These are phyloP conservation scores for Penelope pileata DNA, from an alignment of 2,113 vertebrate species.

Conservation along the genomic window DNA sequence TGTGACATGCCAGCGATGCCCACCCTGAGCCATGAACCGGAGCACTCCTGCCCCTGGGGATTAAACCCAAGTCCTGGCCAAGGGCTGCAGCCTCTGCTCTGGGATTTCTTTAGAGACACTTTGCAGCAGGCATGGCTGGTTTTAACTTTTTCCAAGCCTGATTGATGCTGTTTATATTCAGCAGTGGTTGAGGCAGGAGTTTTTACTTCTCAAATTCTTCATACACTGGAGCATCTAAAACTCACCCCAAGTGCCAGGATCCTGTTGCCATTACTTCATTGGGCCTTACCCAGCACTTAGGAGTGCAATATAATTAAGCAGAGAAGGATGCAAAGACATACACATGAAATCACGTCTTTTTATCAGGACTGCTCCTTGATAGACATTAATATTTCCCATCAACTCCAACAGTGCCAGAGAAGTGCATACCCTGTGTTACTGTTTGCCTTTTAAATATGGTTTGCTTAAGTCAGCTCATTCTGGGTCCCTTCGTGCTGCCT, in stretches of 20 bases:
- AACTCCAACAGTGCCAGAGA: neutral
- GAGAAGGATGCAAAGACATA: neutral
- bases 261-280: neutral
- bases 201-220: neutral
- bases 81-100: neutral
- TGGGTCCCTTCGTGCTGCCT: slow-evolving; percentile 70
- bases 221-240: neutral
- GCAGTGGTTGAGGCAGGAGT: rapidly evolving
- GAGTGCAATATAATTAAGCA: neutral
- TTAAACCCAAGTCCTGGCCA: neutral
- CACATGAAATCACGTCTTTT: neutral
- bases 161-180: neutral
- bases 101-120: neutral
- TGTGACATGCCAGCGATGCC: neutral
- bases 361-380: slow-evolving; percentile 23
- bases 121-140: neutral
- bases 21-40: rapidly evolving
- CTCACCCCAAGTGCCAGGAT: neutral
- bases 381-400: slow-evolving; percentile 52
- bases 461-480: slow-evolving; percentile 80
- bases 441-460: slow-evolving; percentile 72
- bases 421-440: neutral
- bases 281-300: neutral
- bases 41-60: neutral
- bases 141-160: neutral